Evolutionary conservation across 2,113 vertebrate species (phyloP).

Genomic region (Oceanodroma tethys): DNA sequence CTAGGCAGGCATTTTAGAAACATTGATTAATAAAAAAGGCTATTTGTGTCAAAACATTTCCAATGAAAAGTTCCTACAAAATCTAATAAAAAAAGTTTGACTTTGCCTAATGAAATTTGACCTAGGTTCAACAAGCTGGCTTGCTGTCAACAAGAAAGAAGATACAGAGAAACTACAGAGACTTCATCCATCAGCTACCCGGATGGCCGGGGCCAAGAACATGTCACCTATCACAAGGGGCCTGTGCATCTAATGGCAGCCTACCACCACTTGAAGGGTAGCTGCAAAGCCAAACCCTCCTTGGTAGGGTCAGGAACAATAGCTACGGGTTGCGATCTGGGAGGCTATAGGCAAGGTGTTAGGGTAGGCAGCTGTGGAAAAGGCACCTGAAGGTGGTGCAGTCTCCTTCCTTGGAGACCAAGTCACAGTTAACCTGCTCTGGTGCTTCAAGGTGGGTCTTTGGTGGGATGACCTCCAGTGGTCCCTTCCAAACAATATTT

Average conservation of each 20-base stretch:
- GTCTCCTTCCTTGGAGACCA: neutral
- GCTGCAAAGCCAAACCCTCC: neutral
- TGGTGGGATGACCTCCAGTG: neutral
- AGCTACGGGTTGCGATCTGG: accelerated
- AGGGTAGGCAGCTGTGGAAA: neutral
- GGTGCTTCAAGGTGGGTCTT: too few relatives aligned
- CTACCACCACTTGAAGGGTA: neutral
- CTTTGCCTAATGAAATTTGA: neutral
- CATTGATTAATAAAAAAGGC: neutral
- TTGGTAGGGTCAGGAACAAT: neutral
- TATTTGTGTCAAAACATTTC: neutral
- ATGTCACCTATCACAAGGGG: accelerated
- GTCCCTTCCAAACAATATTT: neutral
- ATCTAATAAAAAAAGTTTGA: neutral
- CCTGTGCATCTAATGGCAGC: neutral
- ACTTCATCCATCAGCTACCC: accelerated
- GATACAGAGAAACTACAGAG: neutral
- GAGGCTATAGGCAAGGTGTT: neutral
- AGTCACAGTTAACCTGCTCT: accelerated
- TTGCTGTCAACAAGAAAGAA: neutral
- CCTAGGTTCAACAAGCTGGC: neutral
- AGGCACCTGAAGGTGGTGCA: neutral
- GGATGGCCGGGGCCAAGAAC: neutral
- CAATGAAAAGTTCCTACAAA: too few relatives aligned
- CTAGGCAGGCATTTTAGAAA: neutral